Evolutionary conservation across 2,888 invertebrate genomes (phyloP).

Genomic region (Chaitophorus viminalis): DNA sequence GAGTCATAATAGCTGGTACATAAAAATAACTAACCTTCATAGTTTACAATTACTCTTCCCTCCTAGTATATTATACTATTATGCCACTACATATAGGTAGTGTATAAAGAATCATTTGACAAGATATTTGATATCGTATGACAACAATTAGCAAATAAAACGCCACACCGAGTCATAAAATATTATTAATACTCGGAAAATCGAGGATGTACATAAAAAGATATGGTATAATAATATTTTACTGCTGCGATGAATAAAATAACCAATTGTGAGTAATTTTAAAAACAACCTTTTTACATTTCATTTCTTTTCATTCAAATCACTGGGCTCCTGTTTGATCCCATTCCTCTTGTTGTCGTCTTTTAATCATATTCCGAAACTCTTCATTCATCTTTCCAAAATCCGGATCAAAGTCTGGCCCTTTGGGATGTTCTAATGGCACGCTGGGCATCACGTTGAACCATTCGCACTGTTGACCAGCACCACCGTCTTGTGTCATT

Average conservation of each 20-base stretch:
- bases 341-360: slow-evolving; percentile 42
- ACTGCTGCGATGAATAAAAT: background rate
- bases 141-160: too few relatives aligned
- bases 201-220: background rate
- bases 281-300: background rate
- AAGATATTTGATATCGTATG: too few relatives aligned
- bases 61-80: too few relatives aligned
- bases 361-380: slow-evolving; percentile 35
- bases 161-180: too few relatives aligned
- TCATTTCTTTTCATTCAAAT: background rate
- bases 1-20: too few relatives aligned
- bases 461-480: background rate
- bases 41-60: too few relatives aligned
- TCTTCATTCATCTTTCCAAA: slow-evolving; percentile 37
- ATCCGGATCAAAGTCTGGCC: slow-evolving; percentile 25
- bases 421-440: slow-evolving; percentile 37
- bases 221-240: background rate
- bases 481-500: background rate
- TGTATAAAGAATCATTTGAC: too few relatives aligned
- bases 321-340: background rate
- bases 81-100: too few relatives aligned
- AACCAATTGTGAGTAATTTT: background rate
- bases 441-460: background rate
- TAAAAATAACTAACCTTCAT: too few relatives aligned
- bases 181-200: too few relatives aligned